These are phyloP conservation scores for Neotoxoptera formosana DNA, from an alignment of 1,140 invertebrate species.

Conservation along the genomic window DNA sequence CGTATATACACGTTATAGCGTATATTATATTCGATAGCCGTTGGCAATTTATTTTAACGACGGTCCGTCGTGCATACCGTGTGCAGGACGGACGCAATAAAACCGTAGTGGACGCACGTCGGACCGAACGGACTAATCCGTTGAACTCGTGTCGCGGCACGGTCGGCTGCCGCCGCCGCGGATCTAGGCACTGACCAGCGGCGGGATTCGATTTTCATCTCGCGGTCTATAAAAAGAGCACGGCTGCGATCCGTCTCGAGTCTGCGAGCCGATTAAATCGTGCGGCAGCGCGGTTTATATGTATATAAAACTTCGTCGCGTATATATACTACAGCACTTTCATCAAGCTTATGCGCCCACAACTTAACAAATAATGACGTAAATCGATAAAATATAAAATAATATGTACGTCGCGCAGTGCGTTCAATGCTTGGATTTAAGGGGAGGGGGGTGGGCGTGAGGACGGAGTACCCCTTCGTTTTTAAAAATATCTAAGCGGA, in stretches of 20 bases:
- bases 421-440: neutral
- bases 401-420: neutral
- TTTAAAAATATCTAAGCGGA: too few species aligned
- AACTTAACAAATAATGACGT: neutral
- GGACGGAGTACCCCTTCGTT: too few species aligned
- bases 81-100: conserved; percentile 16
- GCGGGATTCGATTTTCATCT: neutral
- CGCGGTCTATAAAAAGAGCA: neutral
- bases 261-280: neutral
- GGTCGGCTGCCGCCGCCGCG: neutral
- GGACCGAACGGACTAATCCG: conserved; percentile 18
- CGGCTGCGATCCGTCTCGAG: neutral
- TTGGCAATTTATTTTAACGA: conserved; percentile 26
- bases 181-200: neutral
- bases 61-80: neutral
- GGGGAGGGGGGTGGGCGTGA: too few species aligned
- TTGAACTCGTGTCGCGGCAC: conserved; percentile 26
- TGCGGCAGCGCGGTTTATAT: neutral
- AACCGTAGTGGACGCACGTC: conserved; percentile 31
- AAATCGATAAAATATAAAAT: neutral
- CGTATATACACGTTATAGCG: too few species aligned
- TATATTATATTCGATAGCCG: neutral
- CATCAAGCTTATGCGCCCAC: neutral
- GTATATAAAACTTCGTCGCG: neutral
- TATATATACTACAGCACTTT: too few species aligned